Evolutionary conservation across 2,888 invertebrate genomes (phyloP).

Genomic region (Zhengitettix transpicula): DNA sequence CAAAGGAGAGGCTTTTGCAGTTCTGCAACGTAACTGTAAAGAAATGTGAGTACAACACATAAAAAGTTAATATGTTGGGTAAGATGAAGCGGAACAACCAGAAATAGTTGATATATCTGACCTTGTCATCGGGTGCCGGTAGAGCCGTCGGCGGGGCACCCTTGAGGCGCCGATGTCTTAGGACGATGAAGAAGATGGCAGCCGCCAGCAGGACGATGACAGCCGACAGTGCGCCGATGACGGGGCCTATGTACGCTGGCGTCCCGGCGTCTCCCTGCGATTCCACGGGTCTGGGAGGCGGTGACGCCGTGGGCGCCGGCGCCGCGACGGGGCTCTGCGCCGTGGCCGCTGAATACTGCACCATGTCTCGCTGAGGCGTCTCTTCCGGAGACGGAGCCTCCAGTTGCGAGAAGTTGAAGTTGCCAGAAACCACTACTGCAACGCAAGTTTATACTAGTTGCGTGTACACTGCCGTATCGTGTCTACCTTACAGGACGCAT

Average conservation of each 20-base stretch:
- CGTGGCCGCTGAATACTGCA: not conserved
- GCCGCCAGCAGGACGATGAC: slow-evolving; percentile 52
- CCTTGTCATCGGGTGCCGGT: not conserved
- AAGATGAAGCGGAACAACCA: no score
- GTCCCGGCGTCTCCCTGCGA: not conserved
- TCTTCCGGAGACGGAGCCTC: not conserved
- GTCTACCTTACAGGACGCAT: no score
- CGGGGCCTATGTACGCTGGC: slow-evolving; percentile 37
- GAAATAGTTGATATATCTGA: no score
- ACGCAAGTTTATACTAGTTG: no score
- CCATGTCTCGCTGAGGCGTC: not conserved
- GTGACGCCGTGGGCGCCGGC: not conserved
- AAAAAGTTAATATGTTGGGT: no score
- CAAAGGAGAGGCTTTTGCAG: no score
- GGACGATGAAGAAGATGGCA: slow-evolving; percentile 51
- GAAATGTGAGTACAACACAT: no score
- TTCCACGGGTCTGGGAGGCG: not conserved
- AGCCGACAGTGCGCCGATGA: slow-evolving; percentile 52
- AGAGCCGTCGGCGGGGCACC: slow-evolving; percentile 17
- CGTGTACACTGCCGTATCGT: no score
- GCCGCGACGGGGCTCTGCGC: not conserved
- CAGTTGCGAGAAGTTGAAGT: not conserved
- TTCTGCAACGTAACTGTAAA: no score
- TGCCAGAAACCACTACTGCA: not conserved
- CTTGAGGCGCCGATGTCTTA: slow-evolving; percentile 38